Evolutionary conservation across 2,888 invertebrate species (phyloP).

Genomic region (Dioctria rufipes): DNA sequence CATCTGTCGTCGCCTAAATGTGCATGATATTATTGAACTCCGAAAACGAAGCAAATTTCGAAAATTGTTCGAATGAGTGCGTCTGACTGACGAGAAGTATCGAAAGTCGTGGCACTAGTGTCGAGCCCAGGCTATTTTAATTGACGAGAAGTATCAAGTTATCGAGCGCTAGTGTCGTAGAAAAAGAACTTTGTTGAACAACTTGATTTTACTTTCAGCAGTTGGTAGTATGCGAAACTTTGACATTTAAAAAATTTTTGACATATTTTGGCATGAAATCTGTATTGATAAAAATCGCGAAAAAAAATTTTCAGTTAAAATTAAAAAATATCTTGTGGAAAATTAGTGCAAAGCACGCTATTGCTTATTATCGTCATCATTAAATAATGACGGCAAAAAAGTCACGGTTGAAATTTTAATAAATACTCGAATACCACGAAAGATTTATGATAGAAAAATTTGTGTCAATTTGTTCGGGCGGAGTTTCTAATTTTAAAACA

Average conservation of each 20-base stretch:
- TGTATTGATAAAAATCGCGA: slow-evolving; percentile 15
- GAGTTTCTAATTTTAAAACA: slow-evolving; percentile 45
- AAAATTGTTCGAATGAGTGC: too few species aligned
- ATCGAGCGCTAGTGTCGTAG: too few species aligned
- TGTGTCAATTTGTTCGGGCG: neutral
- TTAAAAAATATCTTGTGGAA: neutral
- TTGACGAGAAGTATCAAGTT: too few species aligned
- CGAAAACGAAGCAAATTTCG: too few species aligned
- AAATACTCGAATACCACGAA: neutral
- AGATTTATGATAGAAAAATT: neutral
- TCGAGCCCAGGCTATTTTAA: too few species aligned
- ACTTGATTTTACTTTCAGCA: too few species aligned
- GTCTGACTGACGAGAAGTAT: too few species aligned
- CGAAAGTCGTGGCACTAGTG: too few species aligned
- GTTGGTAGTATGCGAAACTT: neutral
- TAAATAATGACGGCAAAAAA: slow-evolving; percentile 38
- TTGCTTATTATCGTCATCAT: neutral
- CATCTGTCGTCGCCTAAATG: too few species aligned
- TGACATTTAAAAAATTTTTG: slow-evolving; percentile 15
- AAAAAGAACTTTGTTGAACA: too few species aligned
- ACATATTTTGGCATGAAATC: slow-evolving; percentile 40
- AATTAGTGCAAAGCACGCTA: neutral
- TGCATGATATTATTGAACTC: too few species aligned
- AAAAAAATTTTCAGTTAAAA: slow-evolving; percentile 17
- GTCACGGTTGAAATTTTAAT: neutral